phyloP scores from a whole-genome alignment of 1,140 invertebrate genomes.

The Anastatus disparis region DNA sequence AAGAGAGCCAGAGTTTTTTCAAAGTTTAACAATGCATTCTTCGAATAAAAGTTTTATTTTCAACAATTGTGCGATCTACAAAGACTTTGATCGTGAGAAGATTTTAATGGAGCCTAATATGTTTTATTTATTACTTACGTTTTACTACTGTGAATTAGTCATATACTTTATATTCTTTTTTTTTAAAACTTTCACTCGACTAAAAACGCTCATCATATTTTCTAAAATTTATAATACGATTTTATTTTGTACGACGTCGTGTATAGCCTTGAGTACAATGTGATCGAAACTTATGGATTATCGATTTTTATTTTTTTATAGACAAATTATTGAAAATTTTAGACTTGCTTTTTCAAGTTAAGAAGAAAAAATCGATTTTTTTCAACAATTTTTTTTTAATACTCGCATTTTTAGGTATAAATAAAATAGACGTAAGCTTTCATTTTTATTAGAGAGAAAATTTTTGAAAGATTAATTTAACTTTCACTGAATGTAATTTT shows the following conservation, averaged over 20 bases:
- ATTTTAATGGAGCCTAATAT: no score
- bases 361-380: no score
- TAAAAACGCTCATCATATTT: neutral
- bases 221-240: neutral
- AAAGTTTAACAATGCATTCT: no score
- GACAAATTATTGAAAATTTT: neutral
- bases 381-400: neutral
- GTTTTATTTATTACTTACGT: no score
- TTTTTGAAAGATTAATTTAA: slow-evolving; percentile 34
- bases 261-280: neutral
- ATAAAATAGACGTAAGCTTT: neutral
- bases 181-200: slow-evolving; percentile 19
- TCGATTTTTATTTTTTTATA: neutral
- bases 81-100: no score
- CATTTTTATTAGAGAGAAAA: neutral
- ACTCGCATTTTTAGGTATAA: neutral
- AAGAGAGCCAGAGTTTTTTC: no score
- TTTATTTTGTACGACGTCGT: no score
- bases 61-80: no score
- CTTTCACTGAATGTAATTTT: neutral
- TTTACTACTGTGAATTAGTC: no score
- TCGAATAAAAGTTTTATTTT: no score
- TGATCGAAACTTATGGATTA: neutral
- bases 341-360: no score
- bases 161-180: no score